These are phyloP conservation scores for Phorcus lineatus DNA, from an alignment of 2,888 invertebrate species.

Conservation along the genomic window DNA sequence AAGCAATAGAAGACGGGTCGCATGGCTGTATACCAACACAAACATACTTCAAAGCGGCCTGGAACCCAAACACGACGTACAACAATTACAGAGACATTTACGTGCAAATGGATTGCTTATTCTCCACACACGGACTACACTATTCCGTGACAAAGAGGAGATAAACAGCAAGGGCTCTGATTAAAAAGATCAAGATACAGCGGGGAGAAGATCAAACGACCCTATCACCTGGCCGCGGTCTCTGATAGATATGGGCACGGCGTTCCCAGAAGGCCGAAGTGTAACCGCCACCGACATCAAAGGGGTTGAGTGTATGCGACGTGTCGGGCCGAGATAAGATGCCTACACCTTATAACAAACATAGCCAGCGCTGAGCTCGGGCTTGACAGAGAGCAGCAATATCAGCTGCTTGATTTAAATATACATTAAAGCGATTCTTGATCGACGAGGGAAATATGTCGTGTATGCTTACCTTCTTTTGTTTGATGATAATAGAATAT, in stretches of 20 bases:
- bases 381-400: background rate
- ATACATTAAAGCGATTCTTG: background rate
- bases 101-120: conserved; percentile 10
- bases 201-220: background rate
- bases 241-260: background rate
- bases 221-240: background rate
- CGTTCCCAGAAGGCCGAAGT: background rate
- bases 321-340: conserved; percentile 3
- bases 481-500: too few relatives aligned
- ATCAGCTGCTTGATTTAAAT: background rate
- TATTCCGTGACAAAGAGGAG: background rate
- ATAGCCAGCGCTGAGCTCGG: background rate
- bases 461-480: too few relatives aligned
- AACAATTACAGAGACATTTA: background rate
- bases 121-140: background rate
- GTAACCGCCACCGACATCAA: conserved; percentile 11
- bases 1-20: too few relatives aligned
- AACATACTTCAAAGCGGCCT: background rate
- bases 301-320: background rate
- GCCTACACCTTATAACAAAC: background rate
- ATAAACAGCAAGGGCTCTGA: background rate
- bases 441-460: too few relatives aligned
- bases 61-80: background rate
- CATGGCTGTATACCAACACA: too few relatives aligned
- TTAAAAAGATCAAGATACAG: conserved; percentile 9